Evolutionary conservation across 2,888 invertebrate genomes (phyloP).

Genomic region (Lasius fuliginosus): DNA sequence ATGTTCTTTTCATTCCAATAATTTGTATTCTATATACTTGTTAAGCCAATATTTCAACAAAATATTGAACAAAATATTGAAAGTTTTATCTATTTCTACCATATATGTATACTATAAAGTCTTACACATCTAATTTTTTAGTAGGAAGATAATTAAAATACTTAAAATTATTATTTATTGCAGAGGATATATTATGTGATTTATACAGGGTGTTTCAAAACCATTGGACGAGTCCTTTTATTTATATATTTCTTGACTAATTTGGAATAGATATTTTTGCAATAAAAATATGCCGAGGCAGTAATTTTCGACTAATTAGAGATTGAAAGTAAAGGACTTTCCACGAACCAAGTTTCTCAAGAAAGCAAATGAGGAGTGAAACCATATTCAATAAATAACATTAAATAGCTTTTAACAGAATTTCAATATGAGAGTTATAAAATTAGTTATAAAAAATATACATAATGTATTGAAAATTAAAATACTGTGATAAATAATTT

Average conservation of each 20-base stretch:
- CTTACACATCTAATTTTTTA: slow-evolving; percentile 29
- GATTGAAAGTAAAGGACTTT: not conserved
- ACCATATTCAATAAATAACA: not conserved
- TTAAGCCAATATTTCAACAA: slow-evolving; percentile 22
- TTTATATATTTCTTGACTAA: not conserved
- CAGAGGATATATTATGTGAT: not conserved
- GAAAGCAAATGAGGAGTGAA: not conserved
- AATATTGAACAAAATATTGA: not conserved
- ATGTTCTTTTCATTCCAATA: slow-evolving; percentile 70
- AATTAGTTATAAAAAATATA: not conserved
- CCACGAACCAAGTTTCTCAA: not conserved
- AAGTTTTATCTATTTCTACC: not conserved
- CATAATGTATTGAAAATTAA: not conserved
- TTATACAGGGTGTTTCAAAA: not conserved
- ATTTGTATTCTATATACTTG: slow-evolving; percentile 53
- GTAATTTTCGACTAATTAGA: not conserved
- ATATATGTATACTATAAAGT: slow-evolving; percentile 7
- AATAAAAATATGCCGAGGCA: not conserved
- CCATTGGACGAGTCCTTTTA: not conserved
- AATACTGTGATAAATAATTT: not conserved
- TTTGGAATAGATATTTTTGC: not conserved
- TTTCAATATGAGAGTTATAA: not conserved
- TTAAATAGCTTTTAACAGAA: not conserved
- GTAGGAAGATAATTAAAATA: slow-evolving; percentile 19
- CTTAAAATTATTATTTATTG: not conserved